Percentiles rank a stretch among this genome's conserved stretches.
Evolutionary conservation across 2,113 vertebrate genomes (phyloP).

Genomic region (Campylomormyrus tamandua): DNA sequence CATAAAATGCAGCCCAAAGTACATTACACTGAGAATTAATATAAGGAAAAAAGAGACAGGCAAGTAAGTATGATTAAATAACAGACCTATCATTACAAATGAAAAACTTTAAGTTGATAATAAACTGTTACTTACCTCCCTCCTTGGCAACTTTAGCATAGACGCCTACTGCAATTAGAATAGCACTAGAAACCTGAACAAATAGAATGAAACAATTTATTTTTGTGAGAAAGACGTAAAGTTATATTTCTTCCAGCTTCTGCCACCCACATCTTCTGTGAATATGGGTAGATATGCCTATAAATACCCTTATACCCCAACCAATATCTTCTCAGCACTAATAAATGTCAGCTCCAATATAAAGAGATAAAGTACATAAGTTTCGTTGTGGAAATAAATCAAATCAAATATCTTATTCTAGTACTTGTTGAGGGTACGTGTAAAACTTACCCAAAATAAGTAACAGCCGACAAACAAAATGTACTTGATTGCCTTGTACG

Average conservation of each 20-base stretch:
- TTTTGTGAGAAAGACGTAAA: background rate
- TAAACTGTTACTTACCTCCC: slow-evolving; percentile 45
- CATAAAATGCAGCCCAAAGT: too few species aligned
- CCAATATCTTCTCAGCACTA: background rate
- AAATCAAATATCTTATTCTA: background rate
- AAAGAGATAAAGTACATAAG: background rate
- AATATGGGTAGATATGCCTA: background rate
- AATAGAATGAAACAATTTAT: background rate
- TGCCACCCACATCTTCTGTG: background rate
- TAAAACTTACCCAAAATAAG: slow-evolving; percentile 62
- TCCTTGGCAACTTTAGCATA: slow-evolving; percentile 70
- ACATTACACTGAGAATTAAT: too few species aligned
- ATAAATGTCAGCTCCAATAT: background rate
- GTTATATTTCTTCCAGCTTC: background rate
- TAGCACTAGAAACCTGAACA: slow-evolving; percentile 62
- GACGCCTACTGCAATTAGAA: slow-evolving; percentile 63
- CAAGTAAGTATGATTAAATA: background rate
- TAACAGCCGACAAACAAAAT: slow-evolving; percentile 64
- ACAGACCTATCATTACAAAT: background rate
- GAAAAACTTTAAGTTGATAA: background rate
- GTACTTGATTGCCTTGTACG: slow-evolving; percentile 55
- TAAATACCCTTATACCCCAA: background rate
- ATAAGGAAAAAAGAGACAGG: too few species aligned
- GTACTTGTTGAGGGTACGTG: background rate
- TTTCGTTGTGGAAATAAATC: background rate